Evolutionary conservation across 1,140 invertebrate species (phyloP), one percentile per base, ranked within the genome.

Genomic region (Drosophila novamexicana): DNA sequence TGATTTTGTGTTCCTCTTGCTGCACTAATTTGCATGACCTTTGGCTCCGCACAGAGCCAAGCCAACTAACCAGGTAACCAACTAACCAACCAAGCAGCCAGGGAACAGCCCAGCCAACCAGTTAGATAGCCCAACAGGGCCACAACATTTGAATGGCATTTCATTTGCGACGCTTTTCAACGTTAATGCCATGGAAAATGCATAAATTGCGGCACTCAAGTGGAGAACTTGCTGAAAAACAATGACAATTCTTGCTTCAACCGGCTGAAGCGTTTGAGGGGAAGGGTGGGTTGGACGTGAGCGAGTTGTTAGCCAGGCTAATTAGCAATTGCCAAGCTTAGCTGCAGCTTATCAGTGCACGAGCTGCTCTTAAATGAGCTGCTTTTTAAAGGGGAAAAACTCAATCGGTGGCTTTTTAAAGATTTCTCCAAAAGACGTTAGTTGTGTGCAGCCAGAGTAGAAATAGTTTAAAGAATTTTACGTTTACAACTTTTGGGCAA

Each of bases 21-120:
- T 54, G 79, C 73, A 88, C 79, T 88, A 88, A 88, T 88, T 88
- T 88, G 79, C 84, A 75, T 89, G 84, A 88, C 84, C 83, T 88
- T 83, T 80, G 54, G 36, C 44, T 16, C 16, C 52, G 59, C 34
- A 53, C 36, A 14, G 63, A 82, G 72, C 58, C 68, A 63, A 63
- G 49, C 65, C 7, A 44, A 29, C 18, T 16, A 54, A 39, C 65
- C 57, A 64, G 59, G 53, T 66, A 73, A 73, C 70, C 63, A 73
- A 50, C 63, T 67, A 67, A 66, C 62, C 63, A 67, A 56, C 39
- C 45, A 69, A 62, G 37, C 39, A 62, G 22, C 44, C 34, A 47
- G 50, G 22, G 50, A 52, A 36, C 32, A 32, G 34, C 14, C 29
- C 50, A 52, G n/a, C 18, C 18, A 29, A 6, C 53, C 53, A 40